Conservation (phyloP, 2,888 invertebrate species). For the Liodrosophila aerea region DNA sequence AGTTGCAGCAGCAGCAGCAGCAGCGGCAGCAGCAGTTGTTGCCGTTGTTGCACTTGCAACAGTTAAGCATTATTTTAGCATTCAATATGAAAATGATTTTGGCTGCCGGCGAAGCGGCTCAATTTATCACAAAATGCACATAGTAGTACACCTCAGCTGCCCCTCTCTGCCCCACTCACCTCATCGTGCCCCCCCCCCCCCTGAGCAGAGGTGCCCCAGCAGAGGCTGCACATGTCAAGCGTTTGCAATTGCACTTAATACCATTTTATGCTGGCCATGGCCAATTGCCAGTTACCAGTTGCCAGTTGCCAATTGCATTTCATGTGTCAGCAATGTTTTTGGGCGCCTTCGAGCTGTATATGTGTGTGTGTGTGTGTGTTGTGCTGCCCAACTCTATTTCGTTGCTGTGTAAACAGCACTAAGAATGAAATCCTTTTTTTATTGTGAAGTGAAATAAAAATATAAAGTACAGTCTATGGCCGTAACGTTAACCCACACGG, state of each 20-base stretch:
- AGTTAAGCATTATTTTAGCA: conserved; percentile 67
- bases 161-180: background rate
- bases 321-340: conserved; percentile 76
- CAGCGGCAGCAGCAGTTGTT: conserved; percentile 11
- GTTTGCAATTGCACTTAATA: conserved; percentile 66
- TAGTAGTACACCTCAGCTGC: conserved; percentile 6
- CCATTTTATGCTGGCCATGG: conserved; percentile 55
- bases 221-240: conserved; percentile 63
- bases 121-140: conserved; percentile 67
- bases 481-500: conserved; percentile 57
- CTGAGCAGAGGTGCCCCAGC: conserved; percentile 6
- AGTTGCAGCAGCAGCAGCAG: conserved; percentile 13
- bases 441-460: too few species aligned
- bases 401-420: conserved; percentile 46
- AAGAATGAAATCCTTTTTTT: conserved; percentile 32
- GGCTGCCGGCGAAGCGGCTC: conserved; percentile 68
- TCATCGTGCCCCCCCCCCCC: background rate
- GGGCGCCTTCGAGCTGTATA: conserved; percentile 56
- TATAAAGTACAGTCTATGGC: too few species aligned
- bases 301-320: conserved; percentile 72
- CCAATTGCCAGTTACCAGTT: conserved; percentile 40
- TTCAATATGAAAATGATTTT: conserved; percentile 74
- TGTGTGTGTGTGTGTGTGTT: background rate
- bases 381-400: conserved; percentile 40
- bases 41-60: conserved; percentile 24